Evolutionary conservation across 2,888 invertebrate genomes (phyloP), one percentile per base, ranked within the genome.

Genomic region (Zhuqinia jingwanae): DNA sequence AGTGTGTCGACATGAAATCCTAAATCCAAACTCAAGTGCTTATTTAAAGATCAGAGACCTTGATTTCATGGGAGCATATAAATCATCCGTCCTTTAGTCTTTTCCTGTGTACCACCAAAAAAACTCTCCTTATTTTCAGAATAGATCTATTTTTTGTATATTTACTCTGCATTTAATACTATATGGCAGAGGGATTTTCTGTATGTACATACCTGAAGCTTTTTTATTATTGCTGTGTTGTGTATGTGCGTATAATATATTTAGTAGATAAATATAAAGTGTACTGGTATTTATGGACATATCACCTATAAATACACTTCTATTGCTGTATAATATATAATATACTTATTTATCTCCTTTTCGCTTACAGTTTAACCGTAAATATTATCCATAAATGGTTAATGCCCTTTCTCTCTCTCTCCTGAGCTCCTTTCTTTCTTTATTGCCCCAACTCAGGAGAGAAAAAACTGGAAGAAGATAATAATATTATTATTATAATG

Each of bases 11-110:
- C 76, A 65, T 83, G 65, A 53, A 76, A 83, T 83, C 83, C 83
- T 77, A 83, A 83, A 83, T 83, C 83, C 83, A 77, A 83, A 83
- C 83, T 83, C 76, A 63, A 83, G 83, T 83, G 83, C 83, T 83
- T 83, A 77, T 83, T 83, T 83, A 83, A 83, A 83, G 83, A 83
- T 83, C 83, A 83, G 83, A 83, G 83, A 83, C 83, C 83, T 83
- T 83, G 83, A 83, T 83, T 83, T 83, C 83, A 77, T 63, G 83
- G 60, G 83, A 83, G 76, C 50, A 47, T 76, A 83, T 83, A 83
- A 83, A 83, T 83, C 83, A 83, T 83, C 76, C 76, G 50, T 77
- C 83, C n/a, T 83, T 83, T 68, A 83, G 83, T 65, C 56, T 82
- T 73, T 47, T 63, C 65, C 73, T 17, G 25, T 78, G 17, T 45